phyloP scores from a whole-genome alignment of 1,140 invertebrate species.

The Streblospio benedicti region DNA sequence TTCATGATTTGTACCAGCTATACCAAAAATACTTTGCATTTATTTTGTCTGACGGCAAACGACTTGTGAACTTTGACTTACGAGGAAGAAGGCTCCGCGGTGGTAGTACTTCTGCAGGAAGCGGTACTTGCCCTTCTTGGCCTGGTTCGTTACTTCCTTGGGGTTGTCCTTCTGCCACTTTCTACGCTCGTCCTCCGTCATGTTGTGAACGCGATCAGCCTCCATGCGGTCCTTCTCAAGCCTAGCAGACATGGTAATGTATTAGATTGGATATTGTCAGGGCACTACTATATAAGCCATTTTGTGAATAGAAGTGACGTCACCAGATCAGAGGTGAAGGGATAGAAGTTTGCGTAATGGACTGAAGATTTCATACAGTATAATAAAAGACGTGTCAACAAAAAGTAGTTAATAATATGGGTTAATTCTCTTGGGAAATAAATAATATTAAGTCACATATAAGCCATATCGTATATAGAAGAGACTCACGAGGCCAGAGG shows the following conservation, averaged over 20 bases:
- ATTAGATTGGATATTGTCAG: conserved; percentile 8
- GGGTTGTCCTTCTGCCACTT: conserved; percentile 86
- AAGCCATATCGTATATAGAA: too few species aligned
- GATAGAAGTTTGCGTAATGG: conserved; percentile 6
- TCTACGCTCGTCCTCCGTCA: conserved; percentile 86
- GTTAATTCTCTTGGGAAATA: neutral
- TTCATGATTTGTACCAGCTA: too few species aligned
- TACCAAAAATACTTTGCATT: too few species aligned
- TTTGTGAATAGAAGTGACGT: too few species aligned
- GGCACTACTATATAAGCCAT: neutral
- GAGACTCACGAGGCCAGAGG: too few species aligned
- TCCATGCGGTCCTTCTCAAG: conserved; percentile 70
- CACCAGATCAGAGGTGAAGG: conserved; percentile 18
- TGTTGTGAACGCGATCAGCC: conserved; percentile 79
- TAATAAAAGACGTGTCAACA: conserved; percentile 8
- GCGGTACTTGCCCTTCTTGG: conserved; percentile 96
- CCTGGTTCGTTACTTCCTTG: conserved; percentile 86
- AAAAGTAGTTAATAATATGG: conserved; percentile 3
- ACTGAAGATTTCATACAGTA: conserved; percentile 16
- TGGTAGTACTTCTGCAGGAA: conserved; percentile 99
- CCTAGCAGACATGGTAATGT: conserved; percentile 28
- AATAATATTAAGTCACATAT: too few species aligned
- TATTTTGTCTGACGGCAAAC: too few species aligned
- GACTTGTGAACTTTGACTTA: too few species aligned
- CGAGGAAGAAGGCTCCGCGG: conserved; percentile 94